Conservation (phyloP, 1,140 invertebrate genomes). For the Pemphigus obesinymphae region DNA sequence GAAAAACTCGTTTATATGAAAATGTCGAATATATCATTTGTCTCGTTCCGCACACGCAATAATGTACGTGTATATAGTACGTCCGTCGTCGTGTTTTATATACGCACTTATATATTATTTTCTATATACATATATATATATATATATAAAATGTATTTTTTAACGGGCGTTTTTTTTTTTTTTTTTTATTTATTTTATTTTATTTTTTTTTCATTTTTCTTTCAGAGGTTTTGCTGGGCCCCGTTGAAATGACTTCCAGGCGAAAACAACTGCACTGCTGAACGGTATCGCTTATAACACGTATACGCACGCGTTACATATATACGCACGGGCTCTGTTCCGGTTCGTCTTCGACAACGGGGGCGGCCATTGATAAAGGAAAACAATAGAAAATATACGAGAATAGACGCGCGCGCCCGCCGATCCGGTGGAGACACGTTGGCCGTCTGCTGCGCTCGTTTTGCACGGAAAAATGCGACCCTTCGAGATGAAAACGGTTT, state of each 20-base stretch:
- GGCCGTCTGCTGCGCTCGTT: not conserved
- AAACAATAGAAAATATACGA: not conserved
- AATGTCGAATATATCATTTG: conserved; percentile 22
- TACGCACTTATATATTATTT: not conserved
- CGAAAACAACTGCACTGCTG: not conserved
- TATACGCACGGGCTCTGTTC: too few relatives aligned
- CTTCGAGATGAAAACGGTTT: not conserved
- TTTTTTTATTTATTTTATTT: too few relatives aligned
- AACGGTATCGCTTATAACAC: not conserved
- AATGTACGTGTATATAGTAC: too few relatives aligned
- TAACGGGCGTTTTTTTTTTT: too few relatives aligned
- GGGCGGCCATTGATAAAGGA: not conserved
- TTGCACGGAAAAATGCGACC: not conserved
- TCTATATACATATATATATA: too few relatives aligned
- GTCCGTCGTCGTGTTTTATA: not conserved
- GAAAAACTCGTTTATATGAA: conserved; percentile 38
- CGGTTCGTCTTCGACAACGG: not conserved
- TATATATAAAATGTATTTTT: too few relatives aligned
- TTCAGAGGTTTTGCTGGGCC: not conserved
- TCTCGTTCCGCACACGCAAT: not conserved
- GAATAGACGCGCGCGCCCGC: too few relatives aligned
- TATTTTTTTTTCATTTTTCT: not conserved
- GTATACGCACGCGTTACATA: not conserved
- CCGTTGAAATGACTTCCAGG: conserved; percentile 5
- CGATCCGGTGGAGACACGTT: not conserved